Evolutionary conservation across 2,888 invertebrate species (phyloP).

Genomic region (Tetanocera ferruginea): DNA sequence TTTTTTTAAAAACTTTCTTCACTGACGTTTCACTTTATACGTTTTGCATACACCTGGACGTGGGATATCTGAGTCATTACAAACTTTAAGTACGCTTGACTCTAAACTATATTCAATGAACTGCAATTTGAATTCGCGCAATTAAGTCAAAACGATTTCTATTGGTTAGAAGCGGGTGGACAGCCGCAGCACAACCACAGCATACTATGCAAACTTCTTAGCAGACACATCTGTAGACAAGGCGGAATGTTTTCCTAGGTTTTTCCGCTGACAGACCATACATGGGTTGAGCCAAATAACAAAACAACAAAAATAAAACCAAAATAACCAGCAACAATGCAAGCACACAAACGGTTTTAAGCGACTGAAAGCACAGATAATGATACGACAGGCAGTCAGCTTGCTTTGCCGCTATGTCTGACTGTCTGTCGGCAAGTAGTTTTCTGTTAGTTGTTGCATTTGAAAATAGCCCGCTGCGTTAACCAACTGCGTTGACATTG

Average conservation of each 20-base stretch:
- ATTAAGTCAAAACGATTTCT: constrained; percentile 19
- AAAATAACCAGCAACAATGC: constrained; percentile 27
- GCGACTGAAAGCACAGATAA: neutral
- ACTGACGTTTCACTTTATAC: neutral
- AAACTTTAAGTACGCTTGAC: too few species aligned
- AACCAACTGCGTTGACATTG: constrained; percentile 57
- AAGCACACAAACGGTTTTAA: neutral
- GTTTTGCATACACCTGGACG: neutral
- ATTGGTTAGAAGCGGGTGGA: neutral
- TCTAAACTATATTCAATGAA: neutral
- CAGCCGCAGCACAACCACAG: neutral
- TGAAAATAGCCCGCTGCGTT: constrained; percentile 47
- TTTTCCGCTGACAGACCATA: constrained; percentile 42
- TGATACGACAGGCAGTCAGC: neutral
- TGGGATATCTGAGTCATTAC: neutral
- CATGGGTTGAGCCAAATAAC: constrained; percentile 45
- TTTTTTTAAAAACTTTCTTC: neutral
- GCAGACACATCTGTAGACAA: constrained; percentile 26
- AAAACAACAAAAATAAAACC: constrained; percentile 33
- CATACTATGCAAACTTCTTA: neutral
- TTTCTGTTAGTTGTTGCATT: constrained; percentile 41
- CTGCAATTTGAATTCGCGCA: constrained; percentile 13
- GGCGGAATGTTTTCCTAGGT: constrained; percentile 13
- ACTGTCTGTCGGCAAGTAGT: constrained; percentile 28
- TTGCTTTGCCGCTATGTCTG: constrained; percentile 33